Percentiles rank a stretch among this genome's conserved stretches.
Conservation (phyloP, 2,888 invertebrate genomes). For the Eugnorisma glareosa region DNA sequence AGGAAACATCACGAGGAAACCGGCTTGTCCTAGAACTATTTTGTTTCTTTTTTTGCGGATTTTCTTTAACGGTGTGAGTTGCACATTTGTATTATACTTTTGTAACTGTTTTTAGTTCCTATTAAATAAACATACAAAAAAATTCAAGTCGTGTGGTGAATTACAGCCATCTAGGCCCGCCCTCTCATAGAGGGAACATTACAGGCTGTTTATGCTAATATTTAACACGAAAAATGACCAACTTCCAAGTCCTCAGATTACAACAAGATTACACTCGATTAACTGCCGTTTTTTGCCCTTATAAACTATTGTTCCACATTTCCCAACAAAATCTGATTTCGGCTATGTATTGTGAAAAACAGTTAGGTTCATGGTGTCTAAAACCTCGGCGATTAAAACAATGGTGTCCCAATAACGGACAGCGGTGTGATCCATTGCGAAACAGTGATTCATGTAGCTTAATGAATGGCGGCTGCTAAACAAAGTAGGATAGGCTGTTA, state of each 20-base stretch:
- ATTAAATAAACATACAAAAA: no score
- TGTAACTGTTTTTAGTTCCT: no score
- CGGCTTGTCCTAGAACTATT: no score
- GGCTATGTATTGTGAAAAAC: constrained; percentile 54
- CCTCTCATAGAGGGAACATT: no score
- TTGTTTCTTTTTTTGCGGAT: no score
- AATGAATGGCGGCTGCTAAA: constrained; percentile 32
- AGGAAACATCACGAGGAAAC: no score
- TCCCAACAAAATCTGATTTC: constrained; percentile 29
- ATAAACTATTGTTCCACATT: constrained; percentile 38
- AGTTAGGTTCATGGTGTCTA: constrained; percentile 60
- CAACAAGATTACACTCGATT: constrained; percentile 9
- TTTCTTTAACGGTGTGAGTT: no score
- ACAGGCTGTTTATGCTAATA: neutral
- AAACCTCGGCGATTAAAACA: constrained; percentile 60
- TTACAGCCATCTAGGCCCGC: no score
- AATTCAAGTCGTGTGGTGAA: no score
- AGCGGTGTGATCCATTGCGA: constrained; percentile 48
- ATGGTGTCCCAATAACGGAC: constrained; percentile 65
- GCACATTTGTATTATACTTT: no score
- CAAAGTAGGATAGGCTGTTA: neutral
- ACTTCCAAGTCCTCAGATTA: neutral
- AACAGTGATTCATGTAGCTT: constrained; percentile 57
- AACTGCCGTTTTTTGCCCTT: constrained; percentile 4
- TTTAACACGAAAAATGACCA: neutral